Evolutionary conservation across 2,888 invertebrate species (phyloP).

Genomic region (Drosophila colorata): DNA sequence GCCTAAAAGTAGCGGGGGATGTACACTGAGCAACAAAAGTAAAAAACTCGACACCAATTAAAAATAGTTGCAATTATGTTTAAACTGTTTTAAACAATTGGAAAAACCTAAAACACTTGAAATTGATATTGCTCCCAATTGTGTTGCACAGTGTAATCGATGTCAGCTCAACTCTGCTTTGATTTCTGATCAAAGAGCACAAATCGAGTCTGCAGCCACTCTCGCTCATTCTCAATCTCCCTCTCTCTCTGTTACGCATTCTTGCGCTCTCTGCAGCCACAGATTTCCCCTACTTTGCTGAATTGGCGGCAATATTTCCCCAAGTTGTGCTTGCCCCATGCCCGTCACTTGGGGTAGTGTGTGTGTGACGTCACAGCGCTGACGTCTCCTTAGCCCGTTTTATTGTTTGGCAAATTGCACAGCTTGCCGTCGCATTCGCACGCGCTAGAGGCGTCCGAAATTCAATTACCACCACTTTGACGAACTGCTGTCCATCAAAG

Average conservation of each 20-base stretch:
- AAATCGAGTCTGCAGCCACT: conserved; percentile 15
- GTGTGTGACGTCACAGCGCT: conserved; percentile 64
- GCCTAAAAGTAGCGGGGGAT: conserved; percentile 86
- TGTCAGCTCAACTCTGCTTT: conserved; percentile 11
- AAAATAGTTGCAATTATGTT: no score
- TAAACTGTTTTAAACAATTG: neutral
- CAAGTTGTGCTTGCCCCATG: conserved; percentile 42
- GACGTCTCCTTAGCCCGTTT: conserved; percentile 39
- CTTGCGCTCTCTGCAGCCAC: conserved; percentile 53
- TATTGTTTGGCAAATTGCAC: conserved; percentile 65
- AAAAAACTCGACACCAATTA: no score
- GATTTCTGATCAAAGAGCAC: conserved; percentile 52
- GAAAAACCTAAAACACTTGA: no score
- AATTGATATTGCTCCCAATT: neutral
- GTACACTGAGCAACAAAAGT: conserved; percentile 4
- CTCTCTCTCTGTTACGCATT: neutral
- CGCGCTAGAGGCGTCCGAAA: conserved; percentile 52
- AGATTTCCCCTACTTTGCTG: conserved; percentile 69
- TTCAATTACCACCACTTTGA: conserved; percentile 83
- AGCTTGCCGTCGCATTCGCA: conserved; percentile 60
- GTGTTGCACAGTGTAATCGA: conserved; percentile 21
- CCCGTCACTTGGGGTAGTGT: conserved; percentile 32
- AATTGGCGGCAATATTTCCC: conserved; percentile 62
- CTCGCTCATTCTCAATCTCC: conserved; percentile 1
- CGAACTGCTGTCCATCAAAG: conserved; percentile 84